phyloP scores from a whole-genome alignment of 2,888 invertebrate genomes.

The Andrena chrysosceles region DNA sequence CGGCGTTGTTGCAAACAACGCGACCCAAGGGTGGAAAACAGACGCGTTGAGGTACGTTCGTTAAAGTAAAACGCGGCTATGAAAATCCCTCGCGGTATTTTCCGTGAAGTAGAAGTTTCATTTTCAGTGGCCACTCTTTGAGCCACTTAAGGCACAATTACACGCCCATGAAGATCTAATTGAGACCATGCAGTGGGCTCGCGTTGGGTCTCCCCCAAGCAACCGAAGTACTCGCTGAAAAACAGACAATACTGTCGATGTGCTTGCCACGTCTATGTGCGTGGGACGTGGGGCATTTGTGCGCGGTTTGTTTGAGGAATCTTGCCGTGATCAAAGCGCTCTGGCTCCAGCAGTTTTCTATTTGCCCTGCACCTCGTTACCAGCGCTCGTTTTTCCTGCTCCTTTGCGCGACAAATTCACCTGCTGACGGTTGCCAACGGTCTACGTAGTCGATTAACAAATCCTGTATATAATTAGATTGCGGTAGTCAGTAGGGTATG shows the following conservation, averaged over 20 bases:
- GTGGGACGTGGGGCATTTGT: slow-evolving; percentile 12
- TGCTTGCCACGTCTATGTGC: slow-evolving; percentile 29
- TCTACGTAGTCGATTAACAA: not conserved
- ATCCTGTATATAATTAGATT: not conserved
- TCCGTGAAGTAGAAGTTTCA: not conserved
- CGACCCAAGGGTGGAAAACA: not conserved
- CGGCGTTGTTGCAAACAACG: not conserved
- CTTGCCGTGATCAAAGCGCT: slow-evolving; percentile 34
- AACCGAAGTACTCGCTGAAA: not conserved
- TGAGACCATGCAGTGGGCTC: slow-evolving; percentile 2
- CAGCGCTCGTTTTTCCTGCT: not conserved
- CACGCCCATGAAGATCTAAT: slow-evolving; percentile 35
- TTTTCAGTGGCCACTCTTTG: slow-evolving; percentile 10
- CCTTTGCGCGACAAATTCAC: slow-evolving; percentile 22
- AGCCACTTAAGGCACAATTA: slow-evolving; percentile 23
- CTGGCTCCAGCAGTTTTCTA: slow-evolving; percentile 2
- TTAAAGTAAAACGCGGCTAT: slow-evolving; percentile 4
- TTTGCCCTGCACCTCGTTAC: slow-evolving; percentile 12
- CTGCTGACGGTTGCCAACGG: slow-evolving; percentile 10
- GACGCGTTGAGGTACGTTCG: not conserved
- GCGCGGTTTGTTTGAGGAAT: slow-evolving; percentile 17
- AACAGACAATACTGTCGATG: slow-evolving; percentile 36
- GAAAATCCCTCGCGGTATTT: not conserved
- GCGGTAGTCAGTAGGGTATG: too few relatives aligned
- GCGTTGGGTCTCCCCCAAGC: not conserved